Evolutionary conservation across 2,797 vertebrate species (phyloP).

Genomic region (Halcyon smyrnensis): DNA sequence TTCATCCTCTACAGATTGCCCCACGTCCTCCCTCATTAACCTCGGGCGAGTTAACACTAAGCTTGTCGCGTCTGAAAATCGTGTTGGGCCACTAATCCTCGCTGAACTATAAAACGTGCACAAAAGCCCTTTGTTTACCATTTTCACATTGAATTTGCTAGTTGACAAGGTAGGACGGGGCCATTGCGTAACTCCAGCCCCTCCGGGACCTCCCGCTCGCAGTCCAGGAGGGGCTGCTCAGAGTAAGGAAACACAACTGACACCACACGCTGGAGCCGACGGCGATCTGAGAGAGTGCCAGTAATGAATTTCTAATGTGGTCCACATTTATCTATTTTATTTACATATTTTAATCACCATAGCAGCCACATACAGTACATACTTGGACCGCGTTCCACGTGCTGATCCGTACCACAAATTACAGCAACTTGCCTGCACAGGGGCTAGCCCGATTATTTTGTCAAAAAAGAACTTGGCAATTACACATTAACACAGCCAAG

Average conservation of each 20-base stretch:
- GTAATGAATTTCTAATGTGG: constrained; percentile 61
- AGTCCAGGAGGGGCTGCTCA: neutral
- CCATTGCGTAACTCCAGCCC: neutral
- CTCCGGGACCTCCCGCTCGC: neutral
- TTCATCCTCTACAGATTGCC: neutral
- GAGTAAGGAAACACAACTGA: neutral
- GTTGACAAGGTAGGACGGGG: constrained; percentile 49
- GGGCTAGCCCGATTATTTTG: neutral
- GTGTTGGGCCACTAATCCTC: constrained; percentile 18
- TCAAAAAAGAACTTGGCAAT: neutral
- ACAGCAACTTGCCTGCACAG: neutral
- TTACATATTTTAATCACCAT: constrained; percentile 59
- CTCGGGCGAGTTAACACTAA: neutral
- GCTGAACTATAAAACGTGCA: neutral
- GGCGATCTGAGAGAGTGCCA: neutral
- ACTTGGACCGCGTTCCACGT: neutral
- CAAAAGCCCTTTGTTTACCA: constrained; percentile 36
- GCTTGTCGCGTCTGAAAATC: neutral
- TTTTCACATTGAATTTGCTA: neutral
- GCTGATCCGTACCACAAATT: neutral
- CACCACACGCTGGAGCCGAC: neutral
- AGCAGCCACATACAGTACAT: constrained; percentile 61
- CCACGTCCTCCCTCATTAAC: neutral
- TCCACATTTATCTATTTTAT: constrained; percentile 67
- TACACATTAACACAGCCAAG: neutral